Conservation (phyloP, 2,113 vertebrate species). For the Tympanuchus pallidicinctus region DNA sequence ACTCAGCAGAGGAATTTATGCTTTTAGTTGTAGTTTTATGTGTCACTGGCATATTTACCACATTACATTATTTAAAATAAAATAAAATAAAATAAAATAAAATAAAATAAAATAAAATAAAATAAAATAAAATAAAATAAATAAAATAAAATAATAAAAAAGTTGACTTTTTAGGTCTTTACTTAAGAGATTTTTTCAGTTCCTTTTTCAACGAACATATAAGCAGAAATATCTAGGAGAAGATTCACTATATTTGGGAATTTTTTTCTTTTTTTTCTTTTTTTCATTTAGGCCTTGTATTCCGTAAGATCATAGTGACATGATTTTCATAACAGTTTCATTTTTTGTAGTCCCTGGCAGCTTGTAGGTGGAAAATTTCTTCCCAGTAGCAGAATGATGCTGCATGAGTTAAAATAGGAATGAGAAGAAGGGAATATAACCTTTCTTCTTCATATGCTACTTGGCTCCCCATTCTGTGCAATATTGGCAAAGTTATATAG, state of each 20-base stretch:
- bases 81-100: fast-evolving
- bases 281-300: background rate
- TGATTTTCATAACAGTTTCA: background rate
- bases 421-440: background rate
- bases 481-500: background rate
- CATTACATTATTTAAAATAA: background rate
- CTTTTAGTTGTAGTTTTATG: background rate
- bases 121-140: fast-evolving
- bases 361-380: background rate
- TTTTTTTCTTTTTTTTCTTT: fast-evolving
- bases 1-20: background rate
- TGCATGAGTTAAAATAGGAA: background rate
- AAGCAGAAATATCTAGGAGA: background rate
- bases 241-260: fast-evolving
- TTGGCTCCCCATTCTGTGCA: background rate
- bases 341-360: background rate
- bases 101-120: background rate
- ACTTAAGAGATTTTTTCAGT: background rate
- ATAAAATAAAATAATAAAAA: no score
- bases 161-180: background rate
- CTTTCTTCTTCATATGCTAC: background rate
- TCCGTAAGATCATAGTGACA: background rate
- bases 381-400: background rate
- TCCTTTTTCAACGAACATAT: fast-evolving
- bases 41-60: background rate